phyloP scores from a whole-genome alignment of 2,888 invertebrate species.

The Tetranychus truncatus region DNA sequence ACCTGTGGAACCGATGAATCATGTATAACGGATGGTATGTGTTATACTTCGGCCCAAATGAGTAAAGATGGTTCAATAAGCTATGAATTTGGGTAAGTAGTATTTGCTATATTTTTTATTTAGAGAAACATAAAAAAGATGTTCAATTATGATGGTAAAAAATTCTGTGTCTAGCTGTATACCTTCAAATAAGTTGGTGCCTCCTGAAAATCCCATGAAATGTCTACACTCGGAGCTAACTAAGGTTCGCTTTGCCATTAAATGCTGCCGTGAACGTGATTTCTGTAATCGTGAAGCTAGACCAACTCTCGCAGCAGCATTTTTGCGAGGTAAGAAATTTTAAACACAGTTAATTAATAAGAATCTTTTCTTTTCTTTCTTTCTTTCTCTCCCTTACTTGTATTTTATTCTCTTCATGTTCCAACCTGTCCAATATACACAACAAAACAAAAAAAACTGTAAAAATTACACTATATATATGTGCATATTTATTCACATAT shows the following conservation, averaged over 20 bases:
- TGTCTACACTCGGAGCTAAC: conserved; percentile 34
- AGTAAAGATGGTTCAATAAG: conserved; percentile 43
- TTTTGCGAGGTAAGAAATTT: conserved; percentile 15
- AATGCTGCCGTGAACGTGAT: conserved; percentile 42
- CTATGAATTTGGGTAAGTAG: conserved; percentile 55
- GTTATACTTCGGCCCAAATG: conserved; percentile 57
- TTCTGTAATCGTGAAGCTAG: conserved; percentile 41
- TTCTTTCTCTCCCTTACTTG: neutral
- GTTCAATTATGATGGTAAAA: neutral
- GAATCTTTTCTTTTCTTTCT: conserved; percentile 13
- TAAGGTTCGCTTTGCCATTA: conserved; percentile 32
- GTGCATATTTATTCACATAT: no score
- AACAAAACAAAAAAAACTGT: neutral
- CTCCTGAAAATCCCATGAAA: conserved; percentile 42
- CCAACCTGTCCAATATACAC: neutral
- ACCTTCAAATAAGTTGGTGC: conserved; percentile 40
- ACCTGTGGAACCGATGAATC: conserved; percentile 30
- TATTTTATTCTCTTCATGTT: neutral
- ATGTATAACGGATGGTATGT: conserved; percentile 72
- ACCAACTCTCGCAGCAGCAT: conserved; percentile 32
- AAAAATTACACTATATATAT: no score
- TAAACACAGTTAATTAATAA: conserved; percentile 10
- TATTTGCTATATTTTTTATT: neutral
- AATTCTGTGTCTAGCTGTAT: conserved; percentile 36
- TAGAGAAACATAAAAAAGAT: neutral